Evolutionary conservation across 1,140 invertebrate species (phyloP).

Genomic region (Lutraria rhynchaena): DNA sequence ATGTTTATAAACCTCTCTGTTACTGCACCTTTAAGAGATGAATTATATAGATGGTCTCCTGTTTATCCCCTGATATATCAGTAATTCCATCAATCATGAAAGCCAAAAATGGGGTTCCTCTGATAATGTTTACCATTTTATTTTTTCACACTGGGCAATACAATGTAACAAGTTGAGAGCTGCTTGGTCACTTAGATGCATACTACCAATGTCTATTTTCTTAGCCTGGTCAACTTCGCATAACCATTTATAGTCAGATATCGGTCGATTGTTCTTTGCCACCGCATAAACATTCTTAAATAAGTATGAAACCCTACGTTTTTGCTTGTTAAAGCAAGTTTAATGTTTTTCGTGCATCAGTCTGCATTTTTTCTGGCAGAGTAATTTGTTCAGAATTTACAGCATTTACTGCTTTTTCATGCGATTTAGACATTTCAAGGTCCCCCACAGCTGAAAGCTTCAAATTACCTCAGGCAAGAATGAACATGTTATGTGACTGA

Average conservation of each 20-base stretch:
- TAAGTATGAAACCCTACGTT: too few species aligned
- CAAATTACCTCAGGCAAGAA: too few species aligned
- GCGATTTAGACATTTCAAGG: too few species aligned
- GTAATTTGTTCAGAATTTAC: too few species aligned
- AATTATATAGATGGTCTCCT: neutral
- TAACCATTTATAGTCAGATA: conserved; percentile 39
- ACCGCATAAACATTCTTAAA: too few species aligned
- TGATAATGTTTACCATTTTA: conserved; percentile 8
- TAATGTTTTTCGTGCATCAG: too few species aligned
- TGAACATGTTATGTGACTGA: too few species aligned
- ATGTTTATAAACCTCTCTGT: conserved; percentile 6
- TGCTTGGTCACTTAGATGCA: conserved; percentile 20
- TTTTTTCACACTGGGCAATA: conserved; percentile 41
- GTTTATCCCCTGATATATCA: conserved; percentile 1
- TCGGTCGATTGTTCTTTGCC: too few species aligned
- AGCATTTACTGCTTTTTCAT: too few species aligned
- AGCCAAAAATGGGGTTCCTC: neutral
- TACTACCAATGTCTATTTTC: conserved; percentile 22
- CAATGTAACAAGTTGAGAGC: conserved; percentile 9
- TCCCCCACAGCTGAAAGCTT: too few species aligned
- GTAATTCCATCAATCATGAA: conserved; percentile 14
- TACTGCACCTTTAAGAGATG: conserved; percentile 1
- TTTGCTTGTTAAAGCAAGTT: too few species aligned
- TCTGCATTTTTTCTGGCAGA: too few species aligned
- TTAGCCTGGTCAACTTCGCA: conserved; percentile 33